These are phyloP conservation scores for Colius striatus DNA, from an alignment of 2,113 vertebrate genomes.

Conservation along the genomic window DNA sequence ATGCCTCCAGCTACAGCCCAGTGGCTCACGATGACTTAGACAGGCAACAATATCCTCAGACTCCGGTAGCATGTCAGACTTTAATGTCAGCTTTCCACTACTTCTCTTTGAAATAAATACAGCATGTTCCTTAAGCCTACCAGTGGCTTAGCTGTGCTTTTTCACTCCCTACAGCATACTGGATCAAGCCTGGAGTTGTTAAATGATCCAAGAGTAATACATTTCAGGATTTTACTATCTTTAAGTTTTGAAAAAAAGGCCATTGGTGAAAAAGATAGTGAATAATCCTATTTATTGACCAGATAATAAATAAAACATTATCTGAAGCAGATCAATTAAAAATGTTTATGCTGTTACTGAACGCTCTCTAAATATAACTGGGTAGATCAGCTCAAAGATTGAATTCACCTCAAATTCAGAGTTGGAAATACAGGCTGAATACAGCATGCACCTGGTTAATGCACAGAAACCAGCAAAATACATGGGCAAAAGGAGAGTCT, in stretches of 20 bases:
- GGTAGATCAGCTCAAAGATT: background rate
- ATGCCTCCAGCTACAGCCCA: background rate
- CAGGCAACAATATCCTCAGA: background rate
- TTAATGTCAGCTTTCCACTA: background rate
- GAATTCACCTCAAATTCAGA: background rate
- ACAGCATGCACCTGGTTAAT: background rate
- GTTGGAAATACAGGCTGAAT: background rate
- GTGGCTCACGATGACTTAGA: accelerated
- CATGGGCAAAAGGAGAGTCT: background rate
- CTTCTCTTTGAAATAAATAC: constrained; percentile 35
- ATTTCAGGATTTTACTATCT: constrained; percentile 14
- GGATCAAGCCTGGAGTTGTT: constrained; percentile 35
- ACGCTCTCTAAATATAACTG: background rate
- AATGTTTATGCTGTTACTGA: background rate
- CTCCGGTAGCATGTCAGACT: background rate
- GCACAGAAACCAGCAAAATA: background rate
- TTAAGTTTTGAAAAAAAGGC: background rate
- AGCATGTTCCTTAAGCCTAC: constrained; percentile 8
- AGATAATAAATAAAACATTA: background rate
- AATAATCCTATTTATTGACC: constrained; percentile 6
- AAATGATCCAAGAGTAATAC: constrained; percentile 8
- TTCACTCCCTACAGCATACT: background rate
- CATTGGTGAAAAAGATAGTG: background rate
- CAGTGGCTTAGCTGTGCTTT: constrained; percentile 18
- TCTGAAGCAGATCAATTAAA: background rate